Evolutionary conservation across 2,888 invertebrate species (phyloP), one percentile per base, ranked within the genome.

Genomic region (Emmelina monodactyla): DNA sequence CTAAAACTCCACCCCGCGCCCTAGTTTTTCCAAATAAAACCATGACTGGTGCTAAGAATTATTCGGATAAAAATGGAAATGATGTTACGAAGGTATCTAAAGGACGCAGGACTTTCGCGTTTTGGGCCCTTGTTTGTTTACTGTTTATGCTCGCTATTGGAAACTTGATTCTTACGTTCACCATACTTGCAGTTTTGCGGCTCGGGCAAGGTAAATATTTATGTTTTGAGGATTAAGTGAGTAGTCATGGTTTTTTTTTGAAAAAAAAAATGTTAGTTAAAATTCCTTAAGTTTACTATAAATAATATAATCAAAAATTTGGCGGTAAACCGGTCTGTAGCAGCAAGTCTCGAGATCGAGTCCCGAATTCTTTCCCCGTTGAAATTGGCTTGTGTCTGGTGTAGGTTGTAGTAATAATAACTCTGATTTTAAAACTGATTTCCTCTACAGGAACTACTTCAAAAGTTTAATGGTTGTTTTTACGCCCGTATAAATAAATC

Each of bases 111-210:
- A 85, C 88, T 1, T 87, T 89, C 49, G 87, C 87, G 0, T 88
- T 94, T 53, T 93, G 93, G 93, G 88, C 87, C 0, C 72, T 92
- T 9, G 86, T 92, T 19, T 80, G 82, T 31, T 66, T 91, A 22
- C 62, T 91, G 5, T 83, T 90, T 35, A 65, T 91, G 5, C 64
- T 94, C 13, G 90, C 91, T 0, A 81, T 91, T 28, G 91, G 91
- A 9, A 93, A 94, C 71, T 79, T 93, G 33, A 71, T 91, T 25
- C 68, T 94, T 2, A 94, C 92, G 0, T 82, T 92, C 28, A 88
- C 89, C 0, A 90, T 94, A 34, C 82, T 93, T 37, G 88, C 89
- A 5, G 92, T 94, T 0, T 62, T 94, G 29, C 80, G 89, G 38
- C 81, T 94, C 38, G 92, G 92, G 0, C 86, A 86, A 58, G 79